These are phyloP conservation scores for Andrena chrysosceles DNA, from an alignment of 2,888 invertebrate genomes.

Conservation along the genomic window DNA sequence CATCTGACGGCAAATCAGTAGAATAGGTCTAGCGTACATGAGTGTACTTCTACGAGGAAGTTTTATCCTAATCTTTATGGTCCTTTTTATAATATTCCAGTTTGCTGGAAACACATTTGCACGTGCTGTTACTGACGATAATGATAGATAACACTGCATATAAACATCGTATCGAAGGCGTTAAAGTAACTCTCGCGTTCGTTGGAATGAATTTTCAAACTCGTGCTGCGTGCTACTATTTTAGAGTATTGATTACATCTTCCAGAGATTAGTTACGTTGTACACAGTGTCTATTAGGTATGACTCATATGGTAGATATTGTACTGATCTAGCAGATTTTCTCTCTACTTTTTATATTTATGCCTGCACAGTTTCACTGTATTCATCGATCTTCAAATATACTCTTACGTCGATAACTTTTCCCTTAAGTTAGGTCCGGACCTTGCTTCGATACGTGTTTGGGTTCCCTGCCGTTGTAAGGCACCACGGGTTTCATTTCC, in stretches of 20 bases:
- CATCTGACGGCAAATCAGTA: constrained; percentile 43
- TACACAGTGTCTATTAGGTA: not conserved
- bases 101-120: not conserved
- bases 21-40: constrained; percentile 21
- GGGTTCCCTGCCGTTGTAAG: not conserved
- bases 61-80: constrained; percentile 2
- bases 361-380: too few relatives aligned
- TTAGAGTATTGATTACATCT: constrained; percentile 38
- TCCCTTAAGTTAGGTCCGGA: too few relatives aligned
- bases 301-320: too few relatives aligned
- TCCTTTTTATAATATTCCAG: not conserved
- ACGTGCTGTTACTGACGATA: not conserved
- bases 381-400: too few relatives aligned
- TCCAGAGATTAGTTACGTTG: constrained; percentile 16
- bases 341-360: too few relatives aligned
- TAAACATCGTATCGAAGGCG: not conserved
- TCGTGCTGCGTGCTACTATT: not conserved
- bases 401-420: too few relatives aligned
- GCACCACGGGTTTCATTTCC: constrained; percentile 24
- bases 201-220: not conserved
- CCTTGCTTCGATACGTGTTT: not conserved
- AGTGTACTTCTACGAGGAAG: constrained; percentile 14
- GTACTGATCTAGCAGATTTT: too few relatives aligned
- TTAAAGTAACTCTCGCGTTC: not conserved
- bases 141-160: not conserved